Evolutionary conservation across 2,888 invertebrate species (phyloP).

Genomic region (Polydrusus cervinus): DNA sequence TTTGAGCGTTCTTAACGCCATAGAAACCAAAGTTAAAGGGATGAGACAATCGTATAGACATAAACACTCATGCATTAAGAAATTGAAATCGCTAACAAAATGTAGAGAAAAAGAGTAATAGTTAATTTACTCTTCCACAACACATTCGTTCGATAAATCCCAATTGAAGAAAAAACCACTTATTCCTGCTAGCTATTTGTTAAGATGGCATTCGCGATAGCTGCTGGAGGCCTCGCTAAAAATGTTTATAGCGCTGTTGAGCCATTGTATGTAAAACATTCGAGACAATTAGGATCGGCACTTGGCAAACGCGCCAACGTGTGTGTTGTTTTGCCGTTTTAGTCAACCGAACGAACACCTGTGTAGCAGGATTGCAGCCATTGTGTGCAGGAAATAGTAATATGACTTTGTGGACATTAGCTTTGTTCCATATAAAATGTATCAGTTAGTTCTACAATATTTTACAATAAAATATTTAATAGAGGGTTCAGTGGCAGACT

Average conservation of each 20-base stretch:
- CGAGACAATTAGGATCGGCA: conserved; percentile 47
- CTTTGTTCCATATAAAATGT: neutral
- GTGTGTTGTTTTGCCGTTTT: conserved; percentile 24
- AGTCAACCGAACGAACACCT: conserved; percentile 41
- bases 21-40: too few relatives aligned
- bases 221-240: conserved; percentile 20
- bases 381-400: conserved; percentile 30
- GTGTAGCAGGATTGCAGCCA: conserved; percentile 36
- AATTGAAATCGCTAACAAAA: too few relatives aligned
- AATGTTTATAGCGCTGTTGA: conserved; percentile 40
- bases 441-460: neutral
- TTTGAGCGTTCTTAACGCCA: too few relatives aligned
- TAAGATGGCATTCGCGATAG: conserved; percentile 40
- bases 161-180: neutral
- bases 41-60: too few relatives aligned
- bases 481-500: too few relatives aligned
- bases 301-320: conserved; percentile 40
- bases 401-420: conserved; percentile 7
- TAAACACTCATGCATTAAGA: too few relatives aligned
- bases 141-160: conserved; percentile 12
- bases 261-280: conserved; percentile 49
- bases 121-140: neutral
- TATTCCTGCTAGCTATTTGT: conserved; percentile 40
- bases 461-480: neutral
- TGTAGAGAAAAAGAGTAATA: too few relatives aligned